Conservation (phyloP, 2,888 invertebrate species). For the Lomographa bimaculata region DNA sequence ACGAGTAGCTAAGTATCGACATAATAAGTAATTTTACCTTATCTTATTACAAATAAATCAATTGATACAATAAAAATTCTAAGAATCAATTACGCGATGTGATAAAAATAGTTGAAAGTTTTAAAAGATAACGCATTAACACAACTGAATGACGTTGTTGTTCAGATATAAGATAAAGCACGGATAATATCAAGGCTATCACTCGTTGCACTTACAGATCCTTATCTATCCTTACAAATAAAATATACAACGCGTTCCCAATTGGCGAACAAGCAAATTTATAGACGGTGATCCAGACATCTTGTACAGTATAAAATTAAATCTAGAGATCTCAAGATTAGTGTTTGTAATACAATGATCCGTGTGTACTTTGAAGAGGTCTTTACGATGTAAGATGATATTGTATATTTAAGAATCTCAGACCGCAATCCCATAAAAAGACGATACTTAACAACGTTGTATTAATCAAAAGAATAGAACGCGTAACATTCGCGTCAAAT, state of each 20-base stretch:
- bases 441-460: slow-evolving; percentile 21
- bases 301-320: slow-evolving; percentile 48
- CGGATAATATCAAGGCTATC: slow-evolving; percentile 39
- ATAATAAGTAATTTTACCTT: too few species aligned
- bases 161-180: slow-evolving; percentile 45
- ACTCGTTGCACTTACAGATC: slow-evolving; percentile 27
- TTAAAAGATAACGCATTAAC: slow-evolving; percentile 4
- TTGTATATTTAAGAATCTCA: slow-evolving; percentile 19
- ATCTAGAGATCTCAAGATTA: slow-evolving; percentile 26
- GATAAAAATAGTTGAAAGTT: too few species aligned
- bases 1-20: not conserved
- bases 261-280: slow-evolving; percentile 40
- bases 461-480: slow-evolving; percentile 22
- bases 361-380: slow-evolving; percentile 10
- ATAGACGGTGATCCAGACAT: slow-evolving; percentile 56
- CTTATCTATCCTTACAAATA: slow-evolving; percentile 17
- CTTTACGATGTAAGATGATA: slow-evolving; percentile 23
- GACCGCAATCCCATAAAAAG: slow-evolving; percentile 20
- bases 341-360: slow-evolving; percentile 15
- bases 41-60: not conserved
- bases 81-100: too few species aligned
- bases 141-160: slow-evolving; percentile 29
- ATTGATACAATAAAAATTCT: slow-evolving; percentile 5
- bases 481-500: slow-evolving; percentile 33
- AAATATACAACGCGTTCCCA: slow-evolving; percentile 28